These are phyloP conservation scores for Bujurquina vittata DNA, from an alignment of 2,113 vertebrate species.

Conservation along the genomic window DNA sequence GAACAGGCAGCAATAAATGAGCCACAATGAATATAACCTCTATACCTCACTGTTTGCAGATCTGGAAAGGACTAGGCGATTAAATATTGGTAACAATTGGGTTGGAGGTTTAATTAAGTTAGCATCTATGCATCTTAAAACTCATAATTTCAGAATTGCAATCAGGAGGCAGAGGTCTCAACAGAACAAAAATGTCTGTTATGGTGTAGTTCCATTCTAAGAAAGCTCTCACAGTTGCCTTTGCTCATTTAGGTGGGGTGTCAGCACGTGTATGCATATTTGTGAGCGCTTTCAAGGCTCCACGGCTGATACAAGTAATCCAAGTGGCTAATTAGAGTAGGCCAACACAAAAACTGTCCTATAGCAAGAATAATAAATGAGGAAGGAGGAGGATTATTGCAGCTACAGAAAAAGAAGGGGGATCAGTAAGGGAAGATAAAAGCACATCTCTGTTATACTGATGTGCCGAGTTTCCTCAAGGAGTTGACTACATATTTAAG, in stretches of 20 bases:
- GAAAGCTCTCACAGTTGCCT: slow-evolving; percentile 32
- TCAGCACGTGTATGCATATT: background rate
- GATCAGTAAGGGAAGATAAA: slow-evolving; percentile 18
- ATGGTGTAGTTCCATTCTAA: slow-evolving; percentile 45
- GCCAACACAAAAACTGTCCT: slow-evolving; percentile 52
- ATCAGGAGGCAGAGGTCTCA: slow-evolving; percentile 28
- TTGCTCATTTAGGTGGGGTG: slow-evolving; percentile 3
- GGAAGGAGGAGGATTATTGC: slow-evolving; percentile 29
- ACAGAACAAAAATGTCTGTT: slow-evolving; percentile 11
- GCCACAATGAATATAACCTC: slow-evolving; percentile 3
- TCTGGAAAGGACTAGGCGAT: background rate
- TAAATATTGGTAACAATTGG: background rate
- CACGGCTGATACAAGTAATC: slow-evolving; percentile 44
- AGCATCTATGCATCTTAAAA: background rate
- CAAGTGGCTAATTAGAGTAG: slow-evolving; percentile 44
- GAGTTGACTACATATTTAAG: background rate
- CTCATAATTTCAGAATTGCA: slow-evolving; percentile 29
- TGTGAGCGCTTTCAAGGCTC: slow-evolving; percentile 9
- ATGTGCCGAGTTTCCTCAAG: background rate
- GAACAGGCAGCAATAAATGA: slow-evolving; percentile 12
- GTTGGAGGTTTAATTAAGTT: background rate
- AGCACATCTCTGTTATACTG: background rate
- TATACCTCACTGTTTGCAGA: slow-evolving; percentile 30
- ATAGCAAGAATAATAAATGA: slow-evolving; percentile 58
- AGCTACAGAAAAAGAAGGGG: slow-evolving; percentile 4